Conservation (phyloP, 2,888 invertebrate species). For the Limenitis camilla region DNA sequence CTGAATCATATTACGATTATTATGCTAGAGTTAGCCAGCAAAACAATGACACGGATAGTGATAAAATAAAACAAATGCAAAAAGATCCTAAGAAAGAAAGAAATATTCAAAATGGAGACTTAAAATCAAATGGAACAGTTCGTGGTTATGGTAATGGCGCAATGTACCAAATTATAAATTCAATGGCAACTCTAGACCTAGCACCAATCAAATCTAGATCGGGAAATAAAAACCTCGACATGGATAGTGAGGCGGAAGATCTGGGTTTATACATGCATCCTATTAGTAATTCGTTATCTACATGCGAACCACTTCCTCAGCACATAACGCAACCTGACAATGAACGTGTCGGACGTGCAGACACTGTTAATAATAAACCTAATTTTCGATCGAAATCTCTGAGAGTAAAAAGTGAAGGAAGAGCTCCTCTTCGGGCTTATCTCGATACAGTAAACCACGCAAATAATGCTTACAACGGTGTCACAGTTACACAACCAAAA, state of each 20-base stretch:
- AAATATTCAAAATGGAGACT: conserved; percentile 28
- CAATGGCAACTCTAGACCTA: conserved; percentile 66
- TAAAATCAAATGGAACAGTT: conserved; percentile 27
- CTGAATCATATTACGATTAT: conserved; percentile 70
- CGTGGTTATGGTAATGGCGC: conserved; percentile 39
- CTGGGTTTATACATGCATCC: conserved; percentile 65
- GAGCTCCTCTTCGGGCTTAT: conserved; percentile 60
- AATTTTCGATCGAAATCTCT: conserved; percentile 71
- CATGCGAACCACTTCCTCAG: conserved; percentile 65
- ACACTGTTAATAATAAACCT: conserved; percentile 56
- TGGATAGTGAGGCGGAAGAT: conserved; percentile 63
- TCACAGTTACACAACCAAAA: conserved; percentile 71
- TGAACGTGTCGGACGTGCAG: conserved; percentile 59
- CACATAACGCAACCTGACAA: conserved; percentile 54
- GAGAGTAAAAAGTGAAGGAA: conserved; percentile 69
- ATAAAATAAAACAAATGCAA: conserved; percentile 60
- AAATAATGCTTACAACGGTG: conserved; percentile 49
- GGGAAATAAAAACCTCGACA: conserved; percentile 48
- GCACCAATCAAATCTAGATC: conserved; percentile 55
- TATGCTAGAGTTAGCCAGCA: conserved; percentile 70
- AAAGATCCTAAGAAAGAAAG: conserved; percentile 52
- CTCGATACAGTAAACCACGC: conserved; percentile 50
- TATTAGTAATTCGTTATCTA: conserved; percentile 60
- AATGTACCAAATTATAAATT: conserved; percentile 65
- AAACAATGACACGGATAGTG: conserved; percentile 66